Evolutionary conservation across 2,888 invertebrate species (phyloP), one percentile per base, ranked within the genome.

Genomic region (Brenthis hecate): DNA sequence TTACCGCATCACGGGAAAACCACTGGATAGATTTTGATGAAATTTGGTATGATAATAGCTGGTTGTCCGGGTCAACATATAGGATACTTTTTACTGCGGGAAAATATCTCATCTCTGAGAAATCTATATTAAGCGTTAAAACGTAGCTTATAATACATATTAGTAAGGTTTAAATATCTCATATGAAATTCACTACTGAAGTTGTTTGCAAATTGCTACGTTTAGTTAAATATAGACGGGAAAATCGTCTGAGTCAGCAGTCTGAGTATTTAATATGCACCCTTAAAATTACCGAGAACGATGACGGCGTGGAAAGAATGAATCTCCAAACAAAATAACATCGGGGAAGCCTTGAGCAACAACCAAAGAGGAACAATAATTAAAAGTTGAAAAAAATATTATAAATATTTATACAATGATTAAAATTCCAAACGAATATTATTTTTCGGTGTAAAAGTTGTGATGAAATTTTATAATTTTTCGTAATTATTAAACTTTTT

Each of bases 331-430:
- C 19, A 53, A 53, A 62, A 53, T 36, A 43, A 19, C 36, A 19
- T 32, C 36, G 36, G 11, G 16, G 6, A 50, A 60, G 36, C 53
- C 62, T 43, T 53, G 36, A 62, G 36, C 19, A 43, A 53, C 19
- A 62, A 53, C 19, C 62, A 62, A 61, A 61, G 53, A 50, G 32
- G 43, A 62, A 53, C 19, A 36, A 36, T 62, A 13, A 62, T 62
- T 62, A 62, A 62, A 62, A 53, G 28, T 62, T 43, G 53, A 53
- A 53, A 51, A 19, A 62, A 62, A 62, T 50, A 53, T 36, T 19
- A 62, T 53, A 62, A 43, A 62, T 62, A 53, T 62, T 53, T 62
- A 62, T 62, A 11, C 32, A 53, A 43, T 51, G 51, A 53, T 62
- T 53, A 53, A 62, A 62, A 32, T 53, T 62, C 36, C 28, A 8